Conservation (phyloP, 2,797 vertebrate genomes). For the Darevskia nairensis region DNA sequence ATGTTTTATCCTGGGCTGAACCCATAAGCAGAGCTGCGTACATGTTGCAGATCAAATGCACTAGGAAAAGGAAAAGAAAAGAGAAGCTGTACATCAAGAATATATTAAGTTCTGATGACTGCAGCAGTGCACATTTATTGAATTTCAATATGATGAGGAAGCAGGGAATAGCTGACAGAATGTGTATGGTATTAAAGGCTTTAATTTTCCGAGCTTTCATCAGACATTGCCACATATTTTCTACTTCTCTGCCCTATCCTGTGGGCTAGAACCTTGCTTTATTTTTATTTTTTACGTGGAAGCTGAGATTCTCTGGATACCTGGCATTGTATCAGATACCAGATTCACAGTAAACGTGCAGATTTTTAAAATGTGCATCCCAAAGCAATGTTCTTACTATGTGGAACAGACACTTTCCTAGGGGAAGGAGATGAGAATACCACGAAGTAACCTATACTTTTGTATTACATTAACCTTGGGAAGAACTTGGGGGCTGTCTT, state of each 20-base stretch:
- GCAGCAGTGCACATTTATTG: neutral
- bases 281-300: neutral
- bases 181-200: neutral
- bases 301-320: conserved; percentile 2
- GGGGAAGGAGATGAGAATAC: neutral
- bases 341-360: neutral
- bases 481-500: neutral
- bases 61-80: neutral
- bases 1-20: neutral
- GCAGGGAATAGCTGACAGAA: neutral
- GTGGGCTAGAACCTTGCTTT: neutral
- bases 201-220: neutral
- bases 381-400: neutral
- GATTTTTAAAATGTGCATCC: neutral
- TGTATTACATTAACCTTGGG: neutral
- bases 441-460: neutral
- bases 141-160: neutral
- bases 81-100: neutral
- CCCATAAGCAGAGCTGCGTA: neutral
- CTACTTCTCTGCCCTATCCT: neutral
- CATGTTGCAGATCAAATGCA: neutral
- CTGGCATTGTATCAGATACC: neutral
- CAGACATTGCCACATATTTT: neutral
- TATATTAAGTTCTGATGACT: neutral
- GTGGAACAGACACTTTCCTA: neutral